Percentiles rank a stretch among this genome's conserved stretches.
Evolutionary conservation across 2,113 vertebrate species (phyloP).

Genomic region (Pelusios castaneus): DNA sequence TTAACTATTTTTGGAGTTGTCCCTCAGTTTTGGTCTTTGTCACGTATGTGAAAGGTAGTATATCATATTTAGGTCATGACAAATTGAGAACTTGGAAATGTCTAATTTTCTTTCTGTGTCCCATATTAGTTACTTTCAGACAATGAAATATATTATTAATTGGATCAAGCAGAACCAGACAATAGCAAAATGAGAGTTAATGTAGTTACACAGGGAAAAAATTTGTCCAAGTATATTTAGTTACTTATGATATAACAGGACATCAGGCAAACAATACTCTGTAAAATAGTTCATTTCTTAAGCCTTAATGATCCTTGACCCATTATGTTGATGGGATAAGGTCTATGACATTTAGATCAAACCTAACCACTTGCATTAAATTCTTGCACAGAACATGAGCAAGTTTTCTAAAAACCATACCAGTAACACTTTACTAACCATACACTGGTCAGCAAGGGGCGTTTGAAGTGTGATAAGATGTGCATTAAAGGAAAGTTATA

Average conservation of each 20-base stretch:
- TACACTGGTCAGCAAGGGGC: neutral
- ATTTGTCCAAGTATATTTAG: fast-evolving
- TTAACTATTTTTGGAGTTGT: neutral
- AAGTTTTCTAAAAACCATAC: neutral
- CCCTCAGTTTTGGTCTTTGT: neutral
- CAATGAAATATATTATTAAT: neutral
- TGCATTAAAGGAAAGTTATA: neutral
- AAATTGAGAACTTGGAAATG: neutral
- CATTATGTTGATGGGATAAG: neutral
- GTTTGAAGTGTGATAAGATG: neutral
- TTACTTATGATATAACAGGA: neutral
- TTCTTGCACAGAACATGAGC: neutral
- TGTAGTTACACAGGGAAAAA: neutral
- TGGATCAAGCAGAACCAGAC: neutral
- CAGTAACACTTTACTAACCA: neutral
- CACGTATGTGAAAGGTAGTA: neutral
- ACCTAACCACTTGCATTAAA: neutral
- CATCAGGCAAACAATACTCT: neutral
- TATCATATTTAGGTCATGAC: neutral
- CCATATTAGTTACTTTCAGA: neutral
- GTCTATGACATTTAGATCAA: neutral
- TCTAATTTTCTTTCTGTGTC: neutral
- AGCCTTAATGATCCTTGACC: neutral
- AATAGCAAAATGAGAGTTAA: neutral
- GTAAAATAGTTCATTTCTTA: neutral